Conservation (phyloP, 2,113 vertebrate species). For the Talpa occidentalis region DNA sequence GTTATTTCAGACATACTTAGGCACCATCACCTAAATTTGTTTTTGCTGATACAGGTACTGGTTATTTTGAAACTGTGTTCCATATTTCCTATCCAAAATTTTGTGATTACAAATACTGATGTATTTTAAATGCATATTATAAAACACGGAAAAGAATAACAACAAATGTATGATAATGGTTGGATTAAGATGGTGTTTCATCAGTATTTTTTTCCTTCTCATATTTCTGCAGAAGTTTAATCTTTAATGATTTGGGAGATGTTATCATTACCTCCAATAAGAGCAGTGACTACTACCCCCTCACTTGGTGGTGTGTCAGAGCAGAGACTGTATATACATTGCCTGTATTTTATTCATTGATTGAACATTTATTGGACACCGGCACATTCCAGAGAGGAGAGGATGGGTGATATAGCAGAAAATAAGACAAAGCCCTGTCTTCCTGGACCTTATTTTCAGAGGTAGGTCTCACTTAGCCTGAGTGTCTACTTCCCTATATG, state of each 20-base stretch:
- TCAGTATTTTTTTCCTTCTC: background rate
- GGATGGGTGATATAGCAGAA: background rate
- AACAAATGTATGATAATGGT: constrained; percentile 19
- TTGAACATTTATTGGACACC: background rate
- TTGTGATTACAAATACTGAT: background rate
- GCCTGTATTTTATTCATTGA: constrained; percentile 24
- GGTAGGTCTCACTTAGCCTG: background rate
- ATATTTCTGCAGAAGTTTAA: background rate
- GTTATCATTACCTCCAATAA: background rate
- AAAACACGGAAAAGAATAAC: background rate
- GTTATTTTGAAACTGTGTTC: constrained; percentile 45
- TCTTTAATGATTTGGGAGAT: background rate
- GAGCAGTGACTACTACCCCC: background rate
- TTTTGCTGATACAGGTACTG: background rate
- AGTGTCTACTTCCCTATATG: background rate
- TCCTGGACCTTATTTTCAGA: background rate
- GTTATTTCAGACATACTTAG: background rate
- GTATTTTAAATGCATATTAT: background rate
- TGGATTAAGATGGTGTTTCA: background rate
- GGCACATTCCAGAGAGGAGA: background rate
- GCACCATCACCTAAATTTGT: background rate
- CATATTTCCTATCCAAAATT: background rate
- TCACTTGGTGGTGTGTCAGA: background rate
- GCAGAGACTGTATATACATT: background rate
- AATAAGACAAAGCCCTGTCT: background rate